Percentiles rank a stretch among this genome's conserved stretches.
Evolutionary conservation across 2,113 vertebrate species (phyloP).

Genomic region (Pleuronectes platessa): DNA sequence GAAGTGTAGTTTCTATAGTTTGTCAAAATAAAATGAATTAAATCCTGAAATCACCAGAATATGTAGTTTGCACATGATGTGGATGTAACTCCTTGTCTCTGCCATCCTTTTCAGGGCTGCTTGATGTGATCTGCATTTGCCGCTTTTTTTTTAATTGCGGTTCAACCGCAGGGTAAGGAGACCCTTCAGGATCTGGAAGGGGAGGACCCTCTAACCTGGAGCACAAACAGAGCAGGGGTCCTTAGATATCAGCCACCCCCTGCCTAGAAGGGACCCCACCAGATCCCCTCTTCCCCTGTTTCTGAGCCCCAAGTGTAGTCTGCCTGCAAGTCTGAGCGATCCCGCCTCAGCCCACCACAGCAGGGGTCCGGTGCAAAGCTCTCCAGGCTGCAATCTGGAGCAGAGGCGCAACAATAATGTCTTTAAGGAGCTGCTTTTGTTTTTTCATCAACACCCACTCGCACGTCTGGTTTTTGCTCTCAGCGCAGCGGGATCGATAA

Average conservation of each 20-base stretch:
- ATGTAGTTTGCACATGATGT: background rate
- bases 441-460: conserved; percentile 50
- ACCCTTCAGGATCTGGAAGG: conserved; percentile 35
- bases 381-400: conserved; percentile 66
- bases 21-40: background rate
- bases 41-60: background rate
- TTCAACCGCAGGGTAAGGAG: conserved; percentile 61
- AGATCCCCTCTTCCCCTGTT: conserved; percentile 30
- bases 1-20: background rate
- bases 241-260: conserved; percentile 53
- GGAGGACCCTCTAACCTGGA: conserved; percentile 64
- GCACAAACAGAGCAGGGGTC: conserved; percentile 76
- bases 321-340: conserved; percentile 45
- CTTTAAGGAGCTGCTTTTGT: conserved; percentile 70
- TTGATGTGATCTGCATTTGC: background rate
- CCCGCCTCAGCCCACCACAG: conserved; percentile 60
- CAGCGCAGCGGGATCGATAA: conserved; percentile 26
- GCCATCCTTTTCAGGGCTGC: background rate
- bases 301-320: conserved; percentile 57
- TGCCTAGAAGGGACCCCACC: conserved; percentile 54
- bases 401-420: conserved; percentile 63
- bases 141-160: conserved; percentile 47
- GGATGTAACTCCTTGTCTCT: background rate
- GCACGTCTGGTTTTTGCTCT: conserved; percentile 55
- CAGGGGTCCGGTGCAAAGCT: conserved; percentile 68